Conservation (phyloP, 1,140 invertebrate genomes). For the Papilio polyxenes region DNA sequence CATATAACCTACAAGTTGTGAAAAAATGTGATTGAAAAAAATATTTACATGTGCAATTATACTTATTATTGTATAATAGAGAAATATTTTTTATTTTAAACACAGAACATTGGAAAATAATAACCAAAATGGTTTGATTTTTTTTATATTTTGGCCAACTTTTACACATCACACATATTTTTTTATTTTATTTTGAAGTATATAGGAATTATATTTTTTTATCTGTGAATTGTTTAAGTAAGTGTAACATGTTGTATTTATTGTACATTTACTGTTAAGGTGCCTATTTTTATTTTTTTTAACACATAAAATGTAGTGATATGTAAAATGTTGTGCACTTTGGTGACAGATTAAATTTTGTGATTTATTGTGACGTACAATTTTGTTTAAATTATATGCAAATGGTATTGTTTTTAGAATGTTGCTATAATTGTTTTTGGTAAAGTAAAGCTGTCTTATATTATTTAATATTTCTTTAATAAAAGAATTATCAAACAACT, state of each 20-base stretch:
- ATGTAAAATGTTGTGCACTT: conserved; percentile 23
- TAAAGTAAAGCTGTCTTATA: conserved; percentile 23
- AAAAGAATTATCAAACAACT: background rate
- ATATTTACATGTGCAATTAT: conserved; percentile 24
- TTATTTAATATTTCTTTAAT: background rate
- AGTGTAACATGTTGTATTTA: conserved; percentile 53
- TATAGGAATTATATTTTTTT: conserved; percentile 44
- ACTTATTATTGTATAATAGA: conserved; percentile 18
- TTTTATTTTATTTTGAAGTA: conserved; percentile 39
- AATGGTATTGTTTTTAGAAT: conserved; percentile 6
- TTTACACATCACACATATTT: conserved; percentile 32
- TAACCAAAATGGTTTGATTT: conserved; percentile 11
- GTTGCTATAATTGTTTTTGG: conserved; percentile 18
- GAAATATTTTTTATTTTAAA: conserved; percentile 34
- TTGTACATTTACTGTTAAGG: conserved; percentile 51
- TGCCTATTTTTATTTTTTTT: conserved; percentile 57
- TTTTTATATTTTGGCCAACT: conserved; percentile 31
- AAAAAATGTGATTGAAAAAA: conserved; percentile 12
- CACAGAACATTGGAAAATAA: conserved; percentile 13
- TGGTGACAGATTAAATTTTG: conserved; percentile 47
- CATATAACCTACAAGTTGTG: conserved; percentile 25
- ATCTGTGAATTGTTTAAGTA: conserved; percentile 50
- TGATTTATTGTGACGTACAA: conserved; percentile 52
- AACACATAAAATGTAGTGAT: conserved; percentile 6
- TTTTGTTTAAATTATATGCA: conserved; percentile 35